Base-by-base conservation (phyloP, 92 coral and sea anemone species). In the Epizoanthus ramosus region DNA sequence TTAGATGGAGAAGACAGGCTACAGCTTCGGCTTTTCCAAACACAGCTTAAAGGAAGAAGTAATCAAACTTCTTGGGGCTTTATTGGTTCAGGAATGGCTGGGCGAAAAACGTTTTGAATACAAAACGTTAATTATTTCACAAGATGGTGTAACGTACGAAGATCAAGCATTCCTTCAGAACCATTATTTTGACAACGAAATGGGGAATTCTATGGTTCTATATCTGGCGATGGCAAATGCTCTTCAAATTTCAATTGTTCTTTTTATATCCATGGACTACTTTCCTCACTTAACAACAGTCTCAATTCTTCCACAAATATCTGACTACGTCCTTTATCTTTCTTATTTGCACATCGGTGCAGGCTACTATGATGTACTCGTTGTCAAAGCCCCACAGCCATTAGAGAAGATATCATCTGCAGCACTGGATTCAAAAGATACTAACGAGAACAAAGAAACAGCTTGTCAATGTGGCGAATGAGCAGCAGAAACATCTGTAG, bases 401-500 rank as follows among this genome's bases (percentile, higher is more conserved):
- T 24, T 17, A 68, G n/a, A 68, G 16, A 37, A 37, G 52, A 68
- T 54, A 68, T 68, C 73, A 31, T 16, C 73, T 28, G 50, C 73
- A 37, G 73, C 50, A 24, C 18, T 68, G 73, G 73, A 50, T 50
- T 50, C 54, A 50, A 50, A 50, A 12, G 54, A 70, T 16, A 73
- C 63, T 52, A 57, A 52, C 60, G 47, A 57, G 64, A 73, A 73
- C 64, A 24, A 3, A 74, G 57, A 84, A 67, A 33, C 83, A 33
- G 45, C 60, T 65, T 84, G 88, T 31, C 67, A 69, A 57, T 85
- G 89, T 79, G 85, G 89, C 72, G 80, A 81, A 73, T 85, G 89
- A 71, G 66, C 31, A 17, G 71, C 84, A 14, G 52, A 81, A 63
- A 56, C 71, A 76, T 56, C 63, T 67, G 37, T 67, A 57, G 68